phyloP scores from a whole-genome alignment of 2,888 invertebrate genomes.

The Tuberolachnus salignus region DNA sequence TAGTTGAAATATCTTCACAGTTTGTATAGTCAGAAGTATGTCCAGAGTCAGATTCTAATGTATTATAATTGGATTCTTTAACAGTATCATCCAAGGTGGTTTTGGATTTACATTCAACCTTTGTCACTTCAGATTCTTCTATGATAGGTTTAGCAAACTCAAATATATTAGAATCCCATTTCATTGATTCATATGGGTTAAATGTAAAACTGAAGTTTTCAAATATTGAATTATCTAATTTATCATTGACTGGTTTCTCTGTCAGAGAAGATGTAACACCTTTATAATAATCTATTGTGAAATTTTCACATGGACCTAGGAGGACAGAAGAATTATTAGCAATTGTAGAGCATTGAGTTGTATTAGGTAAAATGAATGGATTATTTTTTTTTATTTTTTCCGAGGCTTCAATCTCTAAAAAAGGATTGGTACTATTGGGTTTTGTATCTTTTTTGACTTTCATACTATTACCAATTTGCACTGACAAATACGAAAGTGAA shows the following conservation, averaged over 20 bases:
- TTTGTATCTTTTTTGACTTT: constrained; percentile 46
- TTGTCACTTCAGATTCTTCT: constrained; percentile 21
- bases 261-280: constrained; percentile 65
- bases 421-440: constrained; percentile 60
- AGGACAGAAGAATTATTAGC: constrained; percentile 68
- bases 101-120: constrained; percentile 17
- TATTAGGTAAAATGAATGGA: constrained; percentile 51
- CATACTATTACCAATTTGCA: constrained; percentile 46
- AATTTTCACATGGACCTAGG: constrained; percentile 68
- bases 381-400: constrained; percentile 59
- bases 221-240: constrained; percentile 52
- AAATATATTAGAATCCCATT: constrained; percentile 53
- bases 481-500: constrained; percentile 56
- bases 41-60: constrained; percentile 40
- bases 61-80: constrained; percentile 43
- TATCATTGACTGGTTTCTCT: constrained; percentile 46
- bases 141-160: constrained; percentile 31
- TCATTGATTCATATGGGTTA: constrained; percentile 49
- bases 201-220: constrained; percentile 54
- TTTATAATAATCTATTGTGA: constrained; percentile 66
- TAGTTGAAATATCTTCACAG: constrained; percentile 52
- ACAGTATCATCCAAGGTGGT: background rate
- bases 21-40: constrained; percentile 52
- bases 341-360: constrained; percentile 31
- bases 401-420: constrained; percentile 62